phyloP scores from a whole-genome alignment of 2,113 vertebrate species.

The Vombatus ursinus region DNA sequence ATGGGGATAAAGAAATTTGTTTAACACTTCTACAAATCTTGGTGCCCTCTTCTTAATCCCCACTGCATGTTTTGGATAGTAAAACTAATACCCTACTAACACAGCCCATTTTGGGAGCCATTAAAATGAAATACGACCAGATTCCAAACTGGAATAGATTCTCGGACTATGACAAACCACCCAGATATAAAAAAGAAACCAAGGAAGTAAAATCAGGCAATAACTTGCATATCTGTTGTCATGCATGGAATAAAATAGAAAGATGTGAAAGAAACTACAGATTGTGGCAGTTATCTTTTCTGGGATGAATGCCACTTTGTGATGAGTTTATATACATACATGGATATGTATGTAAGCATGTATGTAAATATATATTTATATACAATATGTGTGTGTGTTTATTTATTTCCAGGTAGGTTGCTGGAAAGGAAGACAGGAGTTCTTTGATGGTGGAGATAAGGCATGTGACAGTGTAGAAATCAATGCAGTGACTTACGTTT shows the following conservation, averaged over 20 bases:
- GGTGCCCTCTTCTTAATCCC: not conserved
- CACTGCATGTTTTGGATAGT: not conserved
- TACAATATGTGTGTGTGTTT: not conserved
- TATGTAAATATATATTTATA: not conserved
- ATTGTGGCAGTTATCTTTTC: not conserved
- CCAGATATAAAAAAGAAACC: not conserved
- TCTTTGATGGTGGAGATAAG: not conserved
- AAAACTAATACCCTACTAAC: not conserved
- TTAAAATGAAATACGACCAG: not conserved
- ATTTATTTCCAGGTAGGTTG: not conserved
- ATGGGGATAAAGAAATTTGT: not conserved
- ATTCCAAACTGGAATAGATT: not conserved
- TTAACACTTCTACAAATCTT: not conserved
- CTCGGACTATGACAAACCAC: not conserved
- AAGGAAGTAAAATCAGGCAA: not conserved
- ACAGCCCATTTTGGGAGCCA: not conserved
- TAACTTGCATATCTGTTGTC: not conserved
- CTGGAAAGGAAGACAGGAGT: too few species aligned
- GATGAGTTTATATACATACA: not conserved
- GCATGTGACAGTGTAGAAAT: accelerated
- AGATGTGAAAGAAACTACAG: not conserved
- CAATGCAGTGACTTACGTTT: constrained; percentile 89
- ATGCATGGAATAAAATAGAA: not conserved
- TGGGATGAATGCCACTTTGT: not conserved
- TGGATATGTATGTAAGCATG: too few species aligned